Evolutionary conservation across 1,140 invertebrate species (phyloP), one percentile per base, ranked within the genome.

Genomic region (Daktulosphaira vitifoliae): DNA sequence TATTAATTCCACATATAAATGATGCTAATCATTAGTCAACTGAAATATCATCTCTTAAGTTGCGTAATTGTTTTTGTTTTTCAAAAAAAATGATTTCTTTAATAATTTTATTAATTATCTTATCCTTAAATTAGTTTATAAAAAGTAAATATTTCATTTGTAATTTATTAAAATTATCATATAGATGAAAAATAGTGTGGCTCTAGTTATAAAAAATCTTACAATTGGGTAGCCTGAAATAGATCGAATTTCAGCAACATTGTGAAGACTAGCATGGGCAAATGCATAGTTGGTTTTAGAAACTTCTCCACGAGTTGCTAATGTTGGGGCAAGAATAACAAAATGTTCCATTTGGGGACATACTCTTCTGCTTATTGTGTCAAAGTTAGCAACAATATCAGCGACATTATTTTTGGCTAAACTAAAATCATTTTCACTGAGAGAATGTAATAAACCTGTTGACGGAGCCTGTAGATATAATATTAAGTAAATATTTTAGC

Each of bases 281-380:
- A 29, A 62, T n/a, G 46, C 56, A n/a, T 62, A 48, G 13, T 62
- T 33, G 11, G 56, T 18, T 15, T 62, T 62, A 13, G 42, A n/a
- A 13, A 18, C 20, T 18, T 38, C 56, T 22, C 56, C 56, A 20
- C 56, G 16, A 4, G 56, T 46, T 6, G 56, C 56, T 3, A 62
- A 16, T 2, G 39, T 18, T 20, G 91, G 95, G 9, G 95, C 98
- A 78, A 98, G 98, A 11, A 84, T 87, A 9, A 94, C 88, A 72
- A 96, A 98, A 76, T 92, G 89, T 69, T 95, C 90, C 54, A 95
- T 74, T 46, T 86, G 77, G 0, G 87, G 82, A 69, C 89, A 90
- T 38, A 86, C 72, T 62, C 81, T 78, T 20, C 93, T 79, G 0
- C 88, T 88, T 1, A 80, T 81, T 0, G 73, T 70, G 73, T 96